Evolutionary conservation across 2,113 vertebrate genomes (phyloP), one percentile per base, ranked within the genome.

Genomic region (Acanthochromis polyacanthus): DNA sequence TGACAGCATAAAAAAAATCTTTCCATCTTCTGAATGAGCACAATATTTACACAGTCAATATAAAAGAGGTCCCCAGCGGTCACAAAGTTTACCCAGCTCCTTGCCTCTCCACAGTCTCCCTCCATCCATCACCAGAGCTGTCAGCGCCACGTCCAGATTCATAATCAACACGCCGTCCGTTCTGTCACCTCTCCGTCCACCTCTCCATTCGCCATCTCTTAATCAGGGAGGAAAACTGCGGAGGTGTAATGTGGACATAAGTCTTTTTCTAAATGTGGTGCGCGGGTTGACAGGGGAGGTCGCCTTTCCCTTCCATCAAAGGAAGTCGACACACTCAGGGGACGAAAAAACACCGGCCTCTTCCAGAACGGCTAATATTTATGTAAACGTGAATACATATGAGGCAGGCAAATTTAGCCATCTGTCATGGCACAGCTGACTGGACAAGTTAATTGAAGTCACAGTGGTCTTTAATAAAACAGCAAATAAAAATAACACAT

Each of bases 201-300:
- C 70, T 68, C 58, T 57, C 51, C 66, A 25, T 40, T 52, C 9
- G 0, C 62, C 70, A 20, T 59, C 40, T 81, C 76, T 83, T 86
- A 73, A 90, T 90, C 84, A 84, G 74, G 25, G n/a, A 28, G 57
- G 64, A 10, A 52, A 78, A 56, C 55, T 65, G 50, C 50, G 71
- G 40, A 55, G 78, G 65, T 3, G 55, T 60, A 76, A 81, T 75
- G 69, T 78, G 60, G 71, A 92, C 66, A 65, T 83, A 71, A 84
- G 84, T 87, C 80, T 89, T 90, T 85, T 83, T 76, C 72, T 73
- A 63, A 88, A 68, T 10, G 30, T 19, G 2, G 40, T 17, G 3
- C 1, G 7, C 59, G 20, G 32, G 63, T 55, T 87, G 88, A 89
- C 85, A 84, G 69, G n/a, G 75, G 87, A 87, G 81, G 88, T 88